Evolutionary conservation across 2,888 invertebrate genomes (phyloP).

Genomic region (Stenodema calcarata): DNA sequence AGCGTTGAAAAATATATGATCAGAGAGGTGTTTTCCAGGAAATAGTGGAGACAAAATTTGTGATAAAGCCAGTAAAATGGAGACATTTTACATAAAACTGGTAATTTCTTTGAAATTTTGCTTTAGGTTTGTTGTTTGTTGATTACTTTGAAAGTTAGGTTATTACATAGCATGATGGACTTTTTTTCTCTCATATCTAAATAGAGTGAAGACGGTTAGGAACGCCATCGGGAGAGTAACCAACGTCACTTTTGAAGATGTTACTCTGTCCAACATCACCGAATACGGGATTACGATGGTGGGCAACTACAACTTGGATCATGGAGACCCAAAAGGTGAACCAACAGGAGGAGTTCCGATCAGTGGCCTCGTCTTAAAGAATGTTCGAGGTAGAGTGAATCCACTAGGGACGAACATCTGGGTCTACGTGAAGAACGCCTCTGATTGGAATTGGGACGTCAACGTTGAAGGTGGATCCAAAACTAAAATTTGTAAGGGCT

Average conservation of each 20-base stretch:
- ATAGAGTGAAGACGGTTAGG: background rate
- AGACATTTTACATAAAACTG: too few species aligned
- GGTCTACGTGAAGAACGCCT: slow-evolving; percentile 3
- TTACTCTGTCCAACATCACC: background rate
- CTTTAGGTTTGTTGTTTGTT: too few species aligned
- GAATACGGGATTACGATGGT: background rate
- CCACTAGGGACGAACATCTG: background rate
- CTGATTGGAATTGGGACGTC: background rate
- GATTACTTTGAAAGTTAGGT: too few species aligned
- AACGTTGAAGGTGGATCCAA: background rate
- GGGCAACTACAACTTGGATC: background rate
- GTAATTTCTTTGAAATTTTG: too few species aligned
- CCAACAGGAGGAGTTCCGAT: background rate
- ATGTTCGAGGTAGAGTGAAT: background rate
- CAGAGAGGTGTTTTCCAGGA: too few species aligned
- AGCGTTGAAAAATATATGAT: too few species aligned
- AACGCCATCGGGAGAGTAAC: background rate
- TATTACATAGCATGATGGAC: too few species aligned
- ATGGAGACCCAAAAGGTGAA: background rate
- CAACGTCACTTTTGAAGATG: background rate
- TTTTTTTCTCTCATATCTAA: background rate
- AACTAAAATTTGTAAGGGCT: background rate
- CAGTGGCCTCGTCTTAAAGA: background rate
- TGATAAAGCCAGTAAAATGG: too few species aligned
- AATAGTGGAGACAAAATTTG: too few species aligned